Conservation (phyloP, 2,888 invertebrate genomes). For the Beris chalybata region DNA sequence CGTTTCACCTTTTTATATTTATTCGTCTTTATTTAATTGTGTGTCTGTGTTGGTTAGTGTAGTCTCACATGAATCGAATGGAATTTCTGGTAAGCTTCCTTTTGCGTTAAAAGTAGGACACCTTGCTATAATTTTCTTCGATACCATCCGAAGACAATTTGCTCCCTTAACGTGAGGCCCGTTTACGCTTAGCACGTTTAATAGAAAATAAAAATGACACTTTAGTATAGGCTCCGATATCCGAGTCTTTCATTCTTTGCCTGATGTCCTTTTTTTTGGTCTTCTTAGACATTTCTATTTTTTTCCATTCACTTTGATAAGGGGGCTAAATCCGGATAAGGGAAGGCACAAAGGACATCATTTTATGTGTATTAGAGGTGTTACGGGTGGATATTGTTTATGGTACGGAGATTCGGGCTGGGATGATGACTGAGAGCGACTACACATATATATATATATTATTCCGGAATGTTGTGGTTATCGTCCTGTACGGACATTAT, state of each 20-base stretch:
- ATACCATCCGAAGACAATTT: conserved; percentile 28
- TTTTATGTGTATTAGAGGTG: conserved; percentile 38
- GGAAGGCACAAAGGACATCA: conserved; percentile 33
- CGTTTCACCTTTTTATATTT: conserved; percentile 27
- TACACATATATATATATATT: not conserved
- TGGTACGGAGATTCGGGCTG: conserved; percentile 18
- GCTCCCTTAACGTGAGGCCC: conserved; percentile 28
- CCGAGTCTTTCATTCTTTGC: conserved; percentile 14
- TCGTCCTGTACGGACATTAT: conserved; percentile 18
- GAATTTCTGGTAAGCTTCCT: conserved; percentile 7
- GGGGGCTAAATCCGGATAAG: conserved; percentile 35
- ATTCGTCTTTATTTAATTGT: conserved; percentile 25
- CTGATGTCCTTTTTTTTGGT: conserved; percentile 8
- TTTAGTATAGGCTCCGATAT: conserved; percentile 31
- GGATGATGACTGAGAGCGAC: not conserved
- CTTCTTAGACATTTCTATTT: conserved; percentile 18
- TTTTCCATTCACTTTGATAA: conserved; percentile 26
- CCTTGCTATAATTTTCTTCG: conserved; percentile 15
- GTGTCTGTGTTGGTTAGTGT: conserved; percentile 18
- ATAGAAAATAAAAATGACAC: conserved; percentile 36
- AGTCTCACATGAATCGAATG: conserved; percentile 14
- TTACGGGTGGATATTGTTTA: conserved; percentile 36
- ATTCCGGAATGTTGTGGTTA: conserved; percentile 25
- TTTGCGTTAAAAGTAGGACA: not conserved
- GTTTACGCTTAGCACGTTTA: conserved; percentile 30